Evolutionary conservation across 2,113 vertebrate genomes (phyloP).

Genomic region (Progne subis): DNA sequence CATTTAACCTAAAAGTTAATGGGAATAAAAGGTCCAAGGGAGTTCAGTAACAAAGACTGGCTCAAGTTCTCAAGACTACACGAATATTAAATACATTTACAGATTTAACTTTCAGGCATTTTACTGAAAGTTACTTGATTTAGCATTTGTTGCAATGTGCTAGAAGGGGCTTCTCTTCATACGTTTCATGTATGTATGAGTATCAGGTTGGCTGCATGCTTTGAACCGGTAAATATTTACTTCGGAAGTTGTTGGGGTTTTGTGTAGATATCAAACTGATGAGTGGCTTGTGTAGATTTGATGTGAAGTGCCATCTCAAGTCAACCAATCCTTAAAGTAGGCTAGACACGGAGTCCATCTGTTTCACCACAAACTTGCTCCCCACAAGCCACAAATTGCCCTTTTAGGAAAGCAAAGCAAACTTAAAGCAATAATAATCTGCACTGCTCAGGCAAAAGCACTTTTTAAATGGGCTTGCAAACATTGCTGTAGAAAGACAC

Average conservation of each 20-base stretch:
- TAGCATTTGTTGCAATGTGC: not conserved
- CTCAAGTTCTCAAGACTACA: not conserved
- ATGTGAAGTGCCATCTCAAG: not conserved
- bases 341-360: accelerated
- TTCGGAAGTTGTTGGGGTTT: not conserved
- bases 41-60: not conserved
- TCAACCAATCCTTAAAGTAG: not conserved
- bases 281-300: not conserved
- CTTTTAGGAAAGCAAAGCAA: not conserved
- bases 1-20: not conserved
- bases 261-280: not conserved
- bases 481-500: not conserved
- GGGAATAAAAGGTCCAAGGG: not conserved
- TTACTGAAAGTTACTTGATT: not conserved
- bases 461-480: not conserved
- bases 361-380: not conserved
- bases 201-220: not conserved
- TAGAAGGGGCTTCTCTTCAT: not conserved
- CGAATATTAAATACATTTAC: not conserved
- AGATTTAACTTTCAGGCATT: not conserved
- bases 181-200: accelerated
- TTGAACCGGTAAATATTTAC: not conserved
- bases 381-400: not conserved
- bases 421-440: not conserved
- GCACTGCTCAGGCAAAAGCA: not conserved